A percentile compares a stretch with the other conserved stretches of the same genome.
Evolutionary conservation across 2,113 vertebrate genomes (phyloP).

Genomic region (Hippocampus abdominalis): DNA sequence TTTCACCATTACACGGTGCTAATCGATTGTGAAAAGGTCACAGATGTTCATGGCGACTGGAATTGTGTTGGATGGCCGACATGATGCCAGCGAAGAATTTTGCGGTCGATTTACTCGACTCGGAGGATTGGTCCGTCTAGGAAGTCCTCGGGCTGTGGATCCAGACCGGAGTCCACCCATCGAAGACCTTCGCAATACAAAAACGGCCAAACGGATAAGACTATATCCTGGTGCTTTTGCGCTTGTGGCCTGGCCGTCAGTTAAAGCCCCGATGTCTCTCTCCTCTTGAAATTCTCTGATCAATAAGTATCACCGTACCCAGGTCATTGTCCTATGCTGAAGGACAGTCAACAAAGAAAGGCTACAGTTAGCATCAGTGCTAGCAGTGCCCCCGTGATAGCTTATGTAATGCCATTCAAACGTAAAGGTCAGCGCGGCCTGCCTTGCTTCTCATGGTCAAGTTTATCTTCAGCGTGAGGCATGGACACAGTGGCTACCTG

Average conservation of each 20-base stretch:
- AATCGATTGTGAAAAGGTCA: too few relatives aligned
- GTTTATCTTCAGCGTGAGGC: conserved; percentile 22
- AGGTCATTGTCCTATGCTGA: conserved; percentile 25
- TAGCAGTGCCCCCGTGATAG: conserved; percentile 19
- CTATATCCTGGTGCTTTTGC: not conserved
- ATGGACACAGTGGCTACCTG: conserved; percentile 11
- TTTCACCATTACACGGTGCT: too few relatives aligned
- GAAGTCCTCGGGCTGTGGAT: not conserved
- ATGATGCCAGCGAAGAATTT: too few relatives aligned
- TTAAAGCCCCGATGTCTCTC: conserved; percentile 36
- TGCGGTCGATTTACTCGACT: too few relatives aligned
- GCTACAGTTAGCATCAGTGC: conserved; percentile 19
- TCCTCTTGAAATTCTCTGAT: conserved; percentile 19
- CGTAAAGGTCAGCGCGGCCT: conserved; percentile 53
- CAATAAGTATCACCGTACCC: conserved; percentile 36
- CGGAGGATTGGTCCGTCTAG: not conserved
- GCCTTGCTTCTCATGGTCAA: conserved; percentile 27
- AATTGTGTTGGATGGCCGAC: too few relatives aligned
- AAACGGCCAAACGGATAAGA: not conserved
- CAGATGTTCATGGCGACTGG: too few relatives aligned
- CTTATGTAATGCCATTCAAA: conserved; percentile 45
- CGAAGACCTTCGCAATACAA: not conserved
- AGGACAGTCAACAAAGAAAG: conserved; percentile 30
- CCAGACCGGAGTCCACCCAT: not conserved
- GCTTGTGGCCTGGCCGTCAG: conserved; percentile 24